Base-by-base conservation (phyloP, 1,140 invertebrate genomes). In the Ips typographus region DNA sequence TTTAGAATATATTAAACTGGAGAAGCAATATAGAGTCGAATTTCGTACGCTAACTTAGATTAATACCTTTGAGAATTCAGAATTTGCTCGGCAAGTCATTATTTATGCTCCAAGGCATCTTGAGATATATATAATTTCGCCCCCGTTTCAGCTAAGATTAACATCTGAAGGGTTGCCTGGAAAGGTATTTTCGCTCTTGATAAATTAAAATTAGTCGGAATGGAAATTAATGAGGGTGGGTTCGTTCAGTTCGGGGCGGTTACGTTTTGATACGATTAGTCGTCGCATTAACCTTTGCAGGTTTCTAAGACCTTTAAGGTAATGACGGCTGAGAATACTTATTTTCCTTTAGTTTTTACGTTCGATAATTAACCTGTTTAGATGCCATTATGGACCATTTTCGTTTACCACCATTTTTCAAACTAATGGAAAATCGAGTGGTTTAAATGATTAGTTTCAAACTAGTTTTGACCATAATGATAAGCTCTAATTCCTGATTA, bases 1-100 rank as follows among this genome's bases (percentile, higher is more conserved):
- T 73, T 73, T 73, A 71, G 72, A 73, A 73, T 73, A 73, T 71
- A 73, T 73, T 73, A 73, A 73, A 71, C 68, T 68, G 49, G 65
- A 61, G 69, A 68, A 68, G 72, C 71, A 69, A 69, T 65, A 62
- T 56, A 56, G 69, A 73, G 72, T 73, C 64, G 69, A 73, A 71
- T 73, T 73, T 73, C 71, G 67, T 65, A 68, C 72, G 72, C 68
- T 69, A 73, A 73, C 68, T 73, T 73, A 73, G 72, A 73, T 73
- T 73, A 73, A 73, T 73, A 73, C 72, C 72, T 73, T 63, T 71
- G 69, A 71, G 63, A 70, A 73, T 71, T 71, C 64, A 39, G 64
- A 70, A 73, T 70, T 67, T 64, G 53, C 68, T 47, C 52, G 64
- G 68, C 59, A 41, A 70, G 71, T 73, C 71, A 73, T 73, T 73